Conservation (phyloP, 2,888 invertebrate genomes). For the Epistrophella euchroma region DNA sequence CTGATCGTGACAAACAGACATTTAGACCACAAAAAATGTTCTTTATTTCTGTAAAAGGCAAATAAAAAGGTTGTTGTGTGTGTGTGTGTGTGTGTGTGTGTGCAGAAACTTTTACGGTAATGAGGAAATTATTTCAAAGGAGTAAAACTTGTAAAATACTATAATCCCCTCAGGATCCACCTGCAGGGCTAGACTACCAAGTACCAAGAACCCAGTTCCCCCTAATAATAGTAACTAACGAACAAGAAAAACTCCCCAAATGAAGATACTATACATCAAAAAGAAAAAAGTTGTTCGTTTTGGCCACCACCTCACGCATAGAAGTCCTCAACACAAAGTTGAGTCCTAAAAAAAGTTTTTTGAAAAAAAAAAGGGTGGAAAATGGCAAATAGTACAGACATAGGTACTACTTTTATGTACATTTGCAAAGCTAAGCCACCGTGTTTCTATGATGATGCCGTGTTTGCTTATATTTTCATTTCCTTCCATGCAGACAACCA, state of each 20-base stretch:
- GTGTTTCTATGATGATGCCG: conserved; percentile 55
- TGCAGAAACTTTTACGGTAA: conserved; percentile 41
- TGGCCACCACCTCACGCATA: not conserved
- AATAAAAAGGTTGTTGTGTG: not conserved
- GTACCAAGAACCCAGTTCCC: conserved; percentile 11
- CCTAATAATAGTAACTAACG: conserved; percentile 46
- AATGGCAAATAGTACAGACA: conserved; percentile 24
- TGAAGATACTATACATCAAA: conserved; percentile 47
- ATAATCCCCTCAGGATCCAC: conserved; percentile 28
- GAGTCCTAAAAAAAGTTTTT: conserved; percentile 44
- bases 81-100: not conserved
- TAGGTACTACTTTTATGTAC: conserved; percentile 48
- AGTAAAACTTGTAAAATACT: conserved; percentile 39
- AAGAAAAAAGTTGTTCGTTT: conserved; percentile 42
- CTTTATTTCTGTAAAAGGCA: not conserved
- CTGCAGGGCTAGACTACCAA: conserved; percentile 45
- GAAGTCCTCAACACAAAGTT: conserved; percentile 18
- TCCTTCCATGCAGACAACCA: conserved; percentile 52
- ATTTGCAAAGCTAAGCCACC: conserved; percentile 38
- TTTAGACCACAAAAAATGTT: no score
- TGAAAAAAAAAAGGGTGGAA: conserved; percentile 61
- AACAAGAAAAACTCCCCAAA: conserved; percentile 49
- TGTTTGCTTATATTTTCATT: conserved; percentile 36
- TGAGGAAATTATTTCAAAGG: conserved; percentile 60
- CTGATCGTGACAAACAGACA: no score